Conservation (phyloP, 2,888 invertebrate genomes). For the Protonemura montana region DNA sequence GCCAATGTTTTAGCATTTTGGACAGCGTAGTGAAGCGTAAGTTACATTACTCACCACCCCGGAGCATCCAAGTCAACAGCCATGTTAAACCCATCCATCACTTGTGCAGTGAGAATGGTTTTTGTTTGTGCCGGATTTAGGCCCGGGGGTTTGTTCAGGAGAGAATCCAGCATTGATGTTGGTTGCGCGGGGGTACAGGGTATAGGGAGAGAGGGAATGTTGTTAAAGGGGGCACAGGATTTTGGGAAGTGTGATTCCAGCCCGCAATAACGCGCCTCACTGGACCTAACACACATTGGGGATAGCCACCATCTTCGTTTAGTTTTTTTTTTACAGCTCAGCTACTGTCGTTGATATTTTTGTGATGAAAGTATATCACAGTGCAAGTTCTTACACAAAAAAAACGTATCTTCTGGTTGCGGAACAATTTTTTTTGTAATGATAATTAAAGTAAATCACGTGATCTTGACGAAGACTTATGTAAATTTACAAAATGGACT, state of each 20-base stretch:
- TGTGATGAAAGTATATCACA: background rate
- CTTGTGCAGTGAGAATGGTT: constrained; percentile 31
- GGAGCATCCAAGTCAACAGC: constrained; percentile 44
- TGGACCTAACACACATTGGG: constrained; percentile 13
- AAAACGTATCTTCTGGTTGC: no score
- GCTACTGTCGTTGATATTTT: background rate
- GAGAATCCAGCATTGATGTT: constrained; percentile 19
- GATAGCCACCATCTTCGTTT: background rate
- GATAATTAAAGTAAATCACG: background rate
- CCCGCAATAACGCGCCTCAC: constrained; percentile 24
- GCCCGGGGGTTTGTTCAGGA: background rate
- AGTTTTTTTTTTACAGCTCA: background rate
- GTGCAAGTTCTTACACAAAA: no score
- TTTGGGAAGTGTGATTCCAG: background rate
- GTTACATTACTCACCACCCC: constrained; percentile 43
- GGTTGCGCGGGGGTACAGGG: background rate
- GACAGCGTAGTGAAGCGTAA: constrained; percentile 40
- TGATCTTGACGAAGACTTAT: constrained; percentile 1
- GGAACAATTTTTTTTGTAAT: background rate
- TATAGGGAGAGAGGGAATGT: background rate
- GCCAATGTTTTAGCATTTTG: constrained; percentile 37
- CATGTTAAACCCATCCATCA: constrained; percentile 45
- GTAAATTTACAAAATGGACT: constrained; percentile 4
- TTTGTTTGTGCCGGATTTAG: constrained; percentile 34
- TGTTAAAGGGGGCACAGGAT: constrained; percentile 7